Evolutionary conservation across 2,888 invertebrate species (phyloP).

Genomic region (Nycteola revayana): DNA sequence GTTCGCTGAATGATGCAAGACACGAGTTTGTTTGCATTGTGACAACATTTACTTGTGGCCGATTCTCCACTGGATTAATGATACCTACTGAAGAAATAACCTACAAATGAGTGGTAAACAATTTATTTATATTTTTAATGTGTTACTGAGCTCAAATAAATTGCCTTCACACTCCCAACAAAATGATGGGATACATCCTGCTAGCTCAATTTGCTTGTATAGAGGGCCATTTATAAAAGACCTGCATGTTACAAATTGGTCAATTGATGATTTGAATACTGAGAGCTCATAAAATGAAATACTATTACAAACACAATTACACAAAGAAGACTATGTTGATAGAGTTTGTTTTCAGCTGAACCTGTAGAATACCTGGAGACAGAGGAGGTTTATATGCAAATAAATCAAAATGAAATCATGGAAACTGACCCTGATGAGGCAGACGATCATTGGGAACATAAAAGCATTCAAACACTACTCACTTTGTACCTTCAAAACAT

Average conservation of each 20-base stretch:
- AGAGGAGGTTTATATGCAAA: constrained; percentile 53
- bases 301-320: constrained; percentile 3
- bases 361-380: constrained; percentile 57
- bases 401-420: constrained; percentile 53
- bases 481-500: constrained; percentile 63
- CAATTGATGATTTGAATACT: constrained; percentile 14
- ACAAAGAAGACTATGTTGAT: constrained; percentile 21
- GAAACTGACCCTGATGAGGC: constrained; percentile 57
- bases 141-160: constrained; percentile 3
- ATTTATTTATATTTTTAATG: constrained; percentile 13
- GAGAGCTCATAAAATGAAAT: constrained; percentile 5
- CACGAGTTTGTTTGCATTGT: constrained; percentile 40
- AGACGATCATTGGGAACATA: constrained; percentile 70
- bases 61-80: not conserved
- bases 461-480: constrained; percentile 54
- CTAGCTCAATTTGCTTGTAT: constrained; percentile 14
- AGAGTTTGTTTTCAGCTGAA: constrained; percentile 49
- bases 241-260: constrained; percentile 18
- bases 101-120: constrained; percentile 32
- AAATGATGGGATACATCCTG: constrained; percentile 18
- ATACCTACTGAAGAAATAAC: constrained; percentile 18
- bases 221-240: constrained; percentile 13
- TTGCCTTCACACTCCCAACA: constrained; percentile 6
- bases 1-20: constrained; percentile 73
- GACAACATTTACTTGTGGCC: constrained; percentile 6